These are phyloP conservation scores for Mercenaria mercenaria DNA, from an alignment of 1,140 invertebrate genomes.

Conservation along the genomic window DNA sequence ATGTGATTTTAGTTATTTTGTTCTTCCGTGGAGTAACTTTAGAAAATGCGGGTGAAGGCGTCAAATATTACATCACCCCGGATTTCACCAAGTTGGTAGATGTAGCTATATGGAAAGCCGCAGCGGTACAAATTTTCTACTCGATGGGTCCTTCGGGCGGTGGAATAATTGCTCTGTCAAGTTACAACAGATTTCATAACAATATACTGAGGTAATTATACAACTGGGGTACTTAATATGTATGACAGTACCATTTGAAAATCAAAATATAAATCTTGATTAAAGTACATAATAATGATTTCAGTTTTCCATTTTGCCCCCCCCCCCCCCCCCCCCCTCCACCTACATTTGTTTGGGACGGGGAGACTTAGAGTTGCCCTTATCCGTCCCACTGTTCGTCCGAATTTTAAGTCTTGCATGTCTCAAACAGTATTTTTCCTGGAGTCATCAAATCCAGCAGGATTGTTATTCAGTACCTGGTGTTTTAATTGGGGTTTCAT, in stretches of 20 bases:
- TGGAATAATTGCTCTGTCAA: conserved; percentile 94
- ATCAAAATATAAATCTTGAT: not conserved
- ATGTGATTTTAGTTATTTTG: conserved; percentile 84
- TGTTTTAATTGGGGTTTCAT: too few species aligned
- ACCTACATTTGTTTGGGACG: too few species aligned
- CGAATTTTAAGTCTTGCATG: too few species aligned
- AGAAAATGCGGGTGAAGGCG: conserved; percentile 69
- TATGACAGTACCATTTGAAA: not conserved
- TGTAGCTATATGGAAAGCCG: conserved; percentile 94
- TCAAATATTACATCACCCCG: conserved; percentile 92
- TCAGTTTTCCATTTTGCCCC: not conserved
- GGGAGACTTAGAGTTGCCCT: too few species aligned
- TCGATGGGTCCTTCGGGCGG: conserved; percentile 96
- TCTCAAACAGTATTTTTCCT: too few species aligned
- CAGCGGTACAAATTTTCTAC: conserved; percentile 94
- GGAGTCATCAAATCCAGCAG: too few species aligned
- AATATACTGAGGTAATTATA: conserved; percentile 90
- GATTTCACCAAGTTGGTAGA: conserved; percentile 83
- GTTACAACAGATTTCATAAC: conserved; percentile 94
- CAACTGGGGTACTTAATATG: not conserved
- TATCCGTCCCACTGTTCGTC: too few species aligned
- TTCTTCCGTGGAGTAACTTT: conserved; percentile 83
- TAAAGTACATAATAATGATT: not conserved
- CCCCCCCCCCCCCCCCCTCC: not conserved
- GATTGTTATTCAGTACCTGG: too few species aligned